Evolutionary conservation across 2,888 invertebrate species (phyloP).

Genomic region (Metellina segmentata): DNA sequence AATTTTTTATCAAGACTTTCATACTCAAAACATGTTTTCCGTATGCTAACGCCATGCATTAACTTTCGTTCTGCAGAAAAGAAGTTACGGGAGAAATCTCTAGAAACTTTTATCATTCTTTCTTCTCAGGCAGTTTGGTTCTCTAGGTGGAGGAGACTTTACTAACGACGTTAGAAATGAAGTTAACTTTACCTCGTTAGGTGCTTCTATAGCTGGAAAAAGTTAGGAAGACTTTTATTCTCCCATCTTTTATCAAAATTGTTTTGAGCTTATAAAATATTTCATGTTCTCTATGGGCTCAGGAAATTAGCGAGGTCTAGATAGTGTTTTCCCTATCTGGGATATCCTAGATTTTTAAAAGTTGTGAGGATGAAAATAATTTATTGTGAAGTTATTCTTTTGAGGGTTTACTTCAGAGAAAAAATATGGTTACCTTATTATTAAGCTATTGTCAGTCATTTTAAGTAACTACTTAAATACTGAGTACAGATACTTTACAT

Average conservation of each 20-base stretch:
- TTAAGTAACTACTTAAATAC: too few relatives aligned
- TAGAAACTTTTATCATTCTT: conserved; percentile 13
- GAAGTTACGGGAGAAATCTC: conserved; percentile 7
- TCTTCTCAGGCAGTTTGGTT: not conserved
- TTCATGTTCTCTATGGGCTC: not conserved
- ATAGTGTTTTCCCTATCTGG: too few relatives aligned
- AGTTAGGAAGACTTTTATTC: not conserved
- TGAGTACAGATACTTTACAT: too few relatives aligned
- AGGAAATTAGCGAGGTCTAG: too few relatives aligned
- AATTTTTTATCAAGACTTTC: not conserved
- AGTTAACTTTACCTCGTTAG: conserved; percentile 39
- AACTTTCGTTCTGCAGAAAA: not conserved
- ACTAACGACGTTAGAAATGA: conserved; percentile 28
- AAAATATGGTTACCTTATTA: too few relatives aligned
- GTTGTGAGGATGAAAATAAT: too few relatives aligned
- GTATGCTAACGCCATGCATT: not conserved
- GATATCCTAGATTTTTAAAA: too few relatives aligned
- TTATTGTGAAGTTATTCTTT: too few relatives aligned
- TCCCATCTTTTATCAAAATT: not conserved
- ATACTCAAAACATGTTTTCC: not conserved
- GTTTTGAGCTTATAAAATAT: not conserved
- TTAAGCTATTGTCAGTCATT: too few relatives aligned
- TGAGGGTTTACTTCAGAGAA: too few relatives aligned
- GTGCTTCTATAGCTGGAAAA: conserved; percentile 1
- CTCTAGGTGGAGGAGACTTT: conserved; percentile 1